phyloP scores from a whole-genome alignment of 2,113 vertebrate genomes.

The Thunnus maccoyii region DNA sequence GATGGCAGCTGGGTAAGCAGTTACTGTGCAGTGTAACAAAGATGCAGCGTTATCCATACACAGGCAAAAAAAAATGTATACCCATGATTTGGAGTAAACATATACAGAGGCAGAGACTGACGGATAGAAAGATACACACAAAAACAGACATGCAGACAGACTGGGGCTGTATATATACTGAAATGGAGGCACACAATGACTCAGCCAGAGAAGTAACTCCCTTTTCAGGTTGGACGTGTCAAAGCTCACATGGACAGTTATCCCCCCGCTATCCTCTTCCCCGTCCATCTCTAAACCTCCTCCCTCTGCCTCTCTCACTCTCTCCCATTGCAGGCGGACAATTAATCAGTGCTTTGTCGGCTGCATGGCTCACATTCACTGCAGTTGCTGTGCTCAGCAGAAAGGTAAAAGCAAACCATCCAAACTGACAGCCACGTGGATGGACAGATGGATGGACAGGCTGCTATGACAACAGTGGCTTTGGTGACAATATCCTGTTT shows the following conservation, averaged over 20 bases:
- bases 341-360: conserved; percentile 75
- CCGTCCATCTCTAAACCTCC: conserved; percentile 45
- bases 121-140: neutral
- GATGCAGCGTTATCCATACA: neutral
- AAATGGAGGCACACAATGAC: neutral
- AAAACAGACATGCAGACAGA: neutral
- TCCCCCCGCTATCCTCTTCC: conserved; percentile 32
- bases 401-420: conserved; percentile 54
- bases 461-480: neutral
- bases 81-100: conserved; percentile 11
- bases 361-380: conserved; percentile 63
- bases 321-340: conserved; percentile 63
- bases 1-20: neutral
- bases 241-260: conserved; percentile 47
- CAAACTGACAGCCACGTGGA: conserved; percentile 43
- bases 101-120: neutral
- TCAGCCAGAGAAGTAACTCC: conserved; percentile 9
- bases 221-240: conserved; percentile 32
- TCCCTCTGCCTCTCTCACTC: conserved; percentile 47
- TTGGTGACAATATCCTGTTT: conserved; percentile 2
- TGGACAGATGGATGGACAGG: conserved; percentile 3
- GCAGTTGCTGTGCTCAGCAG: conserved; percentile 77
- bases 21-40: conserved; percentile 9
- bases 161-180: neutral
- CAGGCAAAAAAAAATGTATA: conserved; percentile 15